These are phyloP conservation scores for Acanthiza pusilla DNA, from an alignment of 2,797 vertebrate species.

Conservation along the genomic window DNA sequence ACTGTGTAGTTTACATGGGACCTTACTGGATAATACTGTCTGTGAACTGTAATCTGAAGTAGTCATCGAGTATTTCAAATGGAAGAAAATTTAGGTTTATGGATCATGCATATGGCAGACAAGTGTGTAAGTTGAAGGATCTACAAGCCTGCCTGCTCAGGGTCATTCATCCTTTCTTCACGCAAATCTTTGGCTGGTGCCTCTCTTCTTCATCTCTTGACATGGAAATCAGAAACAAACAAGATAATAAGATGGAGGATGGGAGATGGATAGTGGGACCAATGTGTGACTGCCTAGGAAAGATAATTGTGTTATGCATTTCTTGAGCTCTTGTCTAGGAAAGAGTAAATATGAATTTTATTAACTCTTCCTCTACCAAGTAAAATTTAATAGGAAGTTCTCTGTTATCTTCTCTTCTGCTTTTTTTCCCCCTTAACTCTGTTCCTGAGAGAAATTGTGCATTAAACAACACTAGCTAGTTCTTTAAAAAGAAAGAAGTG, in stretches of 20 bases:
- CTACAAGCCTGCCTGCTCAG: not conserved
- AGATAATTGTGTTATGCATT: not conserved
- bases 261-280: fast-evolving
- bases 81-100: not conserved
- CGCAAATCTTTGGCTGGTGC: not conserved
- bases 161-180: not conserved
- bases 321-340: not conserved
- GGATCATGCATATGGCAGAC: not conserved
- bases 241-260: not conserved
- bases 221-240: not conserved
- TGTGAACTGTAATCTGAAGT: not conserved
- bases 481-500: not conserved
- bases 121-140: not conserved
- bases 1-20: not conserved
- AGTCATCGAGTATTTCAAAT: not conserved
- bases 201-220: not conserved
- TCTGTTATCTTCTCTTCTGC: not conserved
- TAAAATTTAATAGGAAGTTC: not conserved
- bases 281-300: not conserved
- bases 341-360: not conserved
- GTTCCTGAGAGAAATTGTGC: not conserved
- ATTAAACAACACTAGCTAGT: not conserved
- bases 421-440: not conserved
- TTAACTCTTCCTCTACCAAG: not conserved
- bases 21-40: not conserved